phyloP scores from a whole-genome alignment of 2,113 vertebrate genomes.

The Dicerorhinus sumatrensis region DNA sequence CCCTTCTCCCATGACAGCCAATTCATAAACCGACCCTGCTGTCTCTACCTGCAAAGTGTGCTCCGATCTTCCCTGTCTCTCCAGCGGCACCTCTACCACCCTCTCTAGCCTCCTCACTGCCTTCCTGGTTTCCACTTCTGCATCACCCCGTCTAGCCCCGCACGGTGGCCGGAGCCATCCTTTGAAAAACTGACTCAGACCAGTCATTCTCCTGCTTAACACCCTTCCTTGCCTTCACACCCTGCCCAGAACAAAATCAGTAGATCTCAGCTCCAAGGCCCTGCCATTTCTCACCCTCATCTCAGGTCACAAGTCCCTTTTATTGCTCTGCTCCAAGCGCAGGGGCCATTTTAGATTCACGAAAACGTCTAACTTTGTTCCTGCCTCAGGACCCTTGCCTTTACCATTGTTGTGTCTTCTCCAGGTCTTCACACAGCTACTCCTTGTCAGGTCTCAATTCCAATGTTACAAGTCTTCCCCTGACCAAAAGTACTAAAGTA shows the following conservation, averaged over 20 bases:
- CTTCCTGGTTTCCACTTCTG: not conserved
- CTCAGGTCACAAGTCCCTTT: not conserved
- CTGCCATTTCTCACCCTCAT: too few species aligned
- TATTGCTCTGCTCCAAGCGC: not conserved
- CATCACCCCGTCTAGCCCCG: accelerated
- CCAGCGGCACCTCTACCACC: accelerated
- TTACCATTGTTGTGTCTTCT: not conserved
- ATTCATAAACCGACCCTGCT: not conserved
- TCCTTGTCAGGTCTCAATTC: not conserved
- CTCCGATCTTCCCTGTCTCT: accelerated
- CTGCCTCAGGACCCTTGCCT: not conserved
- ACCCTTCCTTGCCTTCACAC: not conserved
- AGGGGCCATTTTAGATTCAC: not conserved
- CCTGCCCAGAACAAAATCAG: not conserved
- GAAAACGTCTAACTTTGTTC: not conserved
- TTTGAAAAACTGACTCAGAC: not conserved
- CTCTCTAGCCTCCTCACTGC: not conserved
- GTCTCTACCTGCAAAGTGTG: not conserved
- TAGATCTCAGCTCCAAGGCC: not conserved
- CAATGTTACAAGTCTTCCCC: too few species aligned
- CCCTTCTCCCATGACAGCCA: not conserved
- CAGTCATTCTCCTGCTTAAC: not conserved
- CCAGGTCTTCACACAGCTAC: not conserved
- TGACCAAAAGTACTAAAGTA: too few species aligned
- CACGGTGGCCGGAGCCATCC: accelerated